Evolutionary conservation across 1,140 invertebrate species (phyloP).

Genomic region (Cydia fagiglandana): DNA sequence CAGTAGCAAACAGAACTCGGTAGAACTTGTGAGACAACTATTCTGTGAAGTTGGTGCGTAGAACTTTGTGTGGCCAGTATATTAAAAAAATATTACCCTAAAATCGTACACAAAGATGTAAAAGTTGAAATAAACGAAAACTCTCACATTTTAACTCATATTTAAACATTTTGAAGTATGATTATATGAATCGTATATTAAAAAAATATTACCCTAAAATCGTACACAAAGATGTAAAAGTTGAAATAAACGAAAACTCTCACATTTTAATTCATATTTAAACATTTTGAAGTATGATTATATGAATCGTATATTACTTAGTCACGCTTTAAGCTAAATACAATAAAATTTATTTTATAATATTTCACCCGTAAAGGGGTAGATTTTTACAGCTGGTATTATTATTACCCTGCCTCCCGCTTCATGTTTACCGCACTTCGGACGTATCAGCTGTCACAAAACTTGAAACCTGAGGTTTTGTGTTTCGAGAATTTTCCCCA

Average conservation of each 20-base stretch:
- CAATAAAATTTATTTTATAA: background rate
- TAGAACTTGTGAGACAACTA: slow-evolving; percentile 44
- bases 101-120: background rate
- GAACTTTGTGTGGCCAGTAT: slow-evolving; percentile 41
- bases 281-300: too few species aligned
- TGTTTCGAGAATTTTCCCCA: slow-evolving; percentile 61
- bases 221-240: background rate
- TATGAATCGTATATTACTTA: too few species aligned
- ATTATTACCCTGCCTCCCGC: slow-evolving; percentile 42
- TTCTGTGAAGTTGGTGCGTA: slow-evolving; percentile 54
- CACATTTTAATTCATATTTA: background rate
- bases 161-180: too few species aligned
- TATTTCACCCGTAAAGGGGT: background rate
- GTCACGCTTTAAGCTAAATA: too few species aligned
- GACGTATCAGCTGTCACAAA: slow-evolving; percentile 45
- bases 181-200: too few species aligned
- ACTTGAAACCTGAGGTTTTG: slow-evolving; percentile 65
- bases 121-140: background rate
- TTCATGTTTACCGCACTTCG: slow-evolving; percentile 34
- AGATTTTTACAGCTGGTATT: slow-evolving; percentile 44
- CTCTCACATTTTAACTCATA: background rate
- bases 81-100: slow-evolving; percentile 34
- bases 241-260: background rate
- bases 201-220: slow-evolving; percentile 34
- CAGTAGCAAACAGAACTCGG: slow-evolving; percentile 50